Conservation (phyloP, 2,888 invertebrate genomes). For the Lepas anatifera region DNA sequence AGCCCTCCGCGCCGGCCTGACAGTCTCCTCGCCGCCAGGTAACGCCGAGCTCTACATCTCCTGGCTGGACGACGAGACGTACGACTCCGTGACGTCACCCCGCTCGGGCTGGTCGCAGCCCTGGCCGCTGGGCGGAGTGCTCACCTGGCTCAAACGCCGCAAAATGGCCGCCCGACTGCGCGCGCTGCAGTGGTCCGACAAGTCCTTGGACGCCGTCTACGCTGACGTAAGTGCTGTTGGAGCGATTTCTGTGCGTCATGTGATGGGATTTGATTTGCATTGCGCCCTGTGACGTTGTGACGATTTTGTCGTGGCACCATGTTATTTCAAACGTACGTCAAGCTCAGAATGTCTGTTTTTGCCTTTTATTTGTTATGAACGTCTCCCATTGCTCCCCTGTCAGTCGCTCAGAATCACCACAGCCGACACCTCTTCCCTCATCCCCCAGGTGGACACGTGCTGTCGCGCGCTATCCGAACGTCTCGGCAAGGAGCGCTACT, state of each 20-base stretch:
- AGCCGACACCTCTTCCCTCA: conserved; percentile 33
- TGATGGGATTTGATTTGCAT: too few relatives aligned
- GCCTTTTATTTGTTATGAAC: too few relatives aligned
- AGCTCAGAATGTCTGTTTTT: too few relatives aligned
- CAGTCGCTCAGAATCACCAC: too few relatives aligned
- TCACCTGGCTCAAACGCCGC: conserved; percentile 63
- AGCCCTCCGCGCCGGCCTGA: too few relatives aligned
- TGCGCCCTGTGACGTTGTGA: too few relatives aligned
- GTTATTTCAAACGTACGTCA: too few relatives aligned
- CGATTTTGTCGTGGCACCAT: too few relatives aligned
- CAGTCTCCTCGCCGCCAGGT: not conserved
- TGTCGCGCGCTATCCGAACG: conserved; percentile 76
- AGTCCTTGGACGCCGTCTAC: conserved; percentile 58
- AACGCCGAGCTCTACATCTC: conserved; percentile 58
- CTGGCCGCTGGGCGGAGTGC: conserved; percentile 75
- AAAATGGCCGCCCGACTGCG: conserved; percentile 56
- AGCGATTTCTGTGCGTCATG: too few relatives aligned
- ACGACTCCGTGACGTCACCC: conserved; percentile 63
- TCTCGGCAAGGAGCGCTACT: conserved; percentile 71
- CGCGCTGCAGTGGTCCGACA: conserved; percentile 69
- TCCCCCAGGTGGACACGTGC: conserved; percentile 60
- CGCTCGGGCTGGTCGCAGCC: conserved; percentile 83
- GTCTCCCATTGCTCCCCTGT: too few relatives aligned
- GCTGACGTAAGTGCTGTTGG: not conserved
- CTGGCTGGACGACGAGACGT: conserved; percentile 70